Percentiles rank a stretch among this genome's conserved stretches.
Conservation (phyloP, 2,113 vertebrate genomes). For the Anguilla japonica region DNA sequence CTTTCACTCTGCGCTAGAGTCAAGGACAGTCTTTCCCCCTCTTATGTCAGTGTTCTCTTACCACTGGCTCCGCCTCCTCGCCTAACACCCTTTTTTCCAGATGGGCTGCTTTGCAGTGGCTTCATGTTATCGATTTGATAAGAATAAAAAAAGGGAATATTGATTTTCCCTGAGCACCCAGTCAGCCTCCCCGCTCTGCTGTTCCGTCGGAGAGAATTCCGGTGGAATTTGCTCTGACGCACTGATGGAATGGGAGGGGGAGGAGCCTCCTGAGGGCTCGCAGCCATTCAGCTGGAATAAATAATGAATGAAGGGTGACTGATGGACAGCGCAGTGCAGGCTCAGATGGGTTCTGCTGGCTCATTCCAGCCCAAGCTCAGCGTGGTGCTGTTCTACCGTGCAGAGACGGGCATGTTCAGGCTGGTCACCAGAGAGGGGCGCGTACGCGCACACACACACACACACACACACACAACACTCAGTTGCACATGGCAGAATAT, state of each 20-base stretch:
- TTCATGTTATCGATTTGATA: not conserved
- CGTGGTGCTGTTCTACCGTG: too few relatives aligned
- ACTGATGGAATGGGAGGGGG: too few relatives aligned
- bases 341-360: too few relatives aligned
- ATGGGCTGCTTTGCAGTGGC: not conserved
- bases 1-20: not conserved
- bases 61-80: not conserved
- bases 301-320: constrained; percentile 44
- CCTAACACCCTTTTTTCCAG: not conserved
- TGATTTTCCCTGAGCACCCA: not conserved
- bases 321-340: not conserved
- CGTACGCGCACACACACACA: too few relatives aligned
- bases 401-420: too few relatives aligned
- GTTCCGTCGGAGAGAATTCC: too few relatives aligned
- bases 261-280: constrained; percentile 28
- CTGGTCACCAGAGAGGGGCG: too few relatives aligned
- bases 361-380: too few relatives aligned
- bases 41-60: not conserved
- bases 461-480: too few relatives aligned
- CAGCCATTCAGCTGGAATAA: constrained; percentile 43
- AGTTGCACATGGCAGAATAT: too few relatives aligned
- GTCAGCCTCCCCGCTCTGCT: not conserved
- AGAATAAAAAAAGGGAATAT: not conserved
- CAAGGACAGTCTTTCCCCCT: not conserved
- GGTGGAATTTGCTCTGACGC: too few relatives aligned